Base-by-base conservation (phyloP, 1,140 invertebrate species). In the Battus philenor region DNA sequence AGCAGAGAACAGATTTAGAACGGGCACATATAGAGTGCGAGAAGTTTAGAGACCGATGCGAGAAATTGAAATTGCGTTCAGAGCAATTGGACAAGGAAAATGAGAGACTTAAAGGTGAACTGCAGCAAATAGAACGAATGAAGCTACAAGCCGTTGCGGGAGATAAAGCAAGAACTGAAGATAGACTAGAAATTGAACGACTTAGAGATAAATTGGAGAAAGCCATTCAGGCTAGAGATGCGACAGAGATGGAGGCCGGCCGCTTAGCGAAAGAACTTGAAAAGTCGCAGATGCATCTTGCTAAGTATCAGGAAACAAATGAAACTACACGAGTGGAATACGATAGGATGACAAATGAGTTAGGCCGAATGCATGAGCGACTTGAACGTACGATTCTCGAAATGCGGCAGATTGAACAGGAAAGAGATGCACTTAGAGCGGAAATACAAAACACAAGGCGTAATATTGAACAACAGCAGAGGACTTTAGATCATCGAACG, bases 121-220 rank as follows among this genome's bases (percentile, higher is more conserved):
- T 93, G 20, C 88, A 90, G 32, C 88, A 93, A 60, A 86, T 92
- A 13, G 90, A 93, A 60, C 89, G 92, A 59, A 86, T 91, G 69
- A 91, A 87, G 50, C 68, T 88, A 30, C 88, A 89, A 68, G 88
- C 89, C 0, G 82, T 89, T 6, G 88, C 87, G 31, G 88, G 88
- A 22, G 90, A 91, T 44, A 91, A 90, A 55, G 84, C 89, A 1
- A 78, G 89, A 48, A 87, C 88, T 18, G 89, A 90, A 59, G 89
- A 90, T 58, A 73, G 88, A 24, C 59, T 89, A 33, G 95, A 97
- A 80, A 90, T 96, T 18, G 94, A 96, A 72, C 89, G 94, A 52
- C 78, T 95, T 44, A 90, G 94, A 62, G 94, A 96, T 52, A 94
- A 94, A 80, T 80, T 95, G 34, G 94, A 97, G 59, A 97, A 96